Conservation (phyloP, 2,888 invertebrate species). For the Tridacna gigas region DNA sequence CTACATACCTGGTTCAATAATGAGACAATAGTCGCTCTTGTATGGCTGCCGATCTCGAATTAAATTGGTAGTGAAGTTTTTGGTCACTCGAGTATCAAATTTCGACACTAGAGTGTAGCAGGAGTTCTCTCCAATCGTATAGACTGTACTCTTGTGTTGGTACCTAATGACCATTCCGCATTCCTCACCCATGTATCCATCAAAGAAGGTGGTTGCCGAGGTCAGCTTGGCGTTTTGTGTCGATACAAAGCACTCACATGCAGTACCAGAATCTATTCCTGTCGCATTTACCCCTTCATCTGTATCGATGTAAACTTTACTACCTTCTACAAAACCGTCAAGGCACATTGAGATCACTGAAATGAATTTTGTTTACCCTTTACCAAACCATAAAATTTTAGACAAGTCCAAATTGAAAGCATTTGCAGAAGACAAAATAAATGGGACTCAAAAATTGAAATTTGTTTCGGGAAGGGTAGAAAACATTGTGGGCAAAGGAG, state of each 20-base stretch:
- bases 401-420: too few species aligned
- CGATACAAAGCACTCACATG: not conserved
- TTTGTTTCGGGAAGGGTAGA: too few species aligned
- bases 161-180: conserved; percentile 2
- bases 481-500: too few species aligned
- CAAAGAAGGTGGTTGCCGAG: not conserved
- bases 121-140: not conserved
- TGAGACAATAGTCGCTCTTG: conserved; percentile 11
- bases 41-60: not conserved
- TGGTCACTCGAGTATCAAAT: conserved; percentile 1
- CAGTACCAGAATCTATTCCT: not conserved
- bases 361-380: not conserved
- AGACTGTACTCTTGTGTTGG: not conserved
- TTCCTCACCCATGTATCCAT: not conserved
- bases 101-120: conserved; percentile 10
- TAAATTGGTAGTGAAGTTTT: not conserved
- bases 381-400: too few species aligned
- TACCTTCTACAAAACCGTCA: not conserved
- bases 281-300: conserved; percentile 19
- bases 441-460: too few species aligned
- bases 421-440: too few species aligned
- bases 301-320: conserved; percentile 8
- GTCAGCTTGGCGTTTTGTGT: conserved; percentile 7
- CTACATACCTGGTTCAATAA: conserved; percentile 6
- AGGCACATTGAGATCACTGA: conserved; percentile 16